These are phyloP conservation scores for Australoheros scitulus DNA, from an alignment of 2,113 vertebrate species.

Conservation along the genomic window DNA sequence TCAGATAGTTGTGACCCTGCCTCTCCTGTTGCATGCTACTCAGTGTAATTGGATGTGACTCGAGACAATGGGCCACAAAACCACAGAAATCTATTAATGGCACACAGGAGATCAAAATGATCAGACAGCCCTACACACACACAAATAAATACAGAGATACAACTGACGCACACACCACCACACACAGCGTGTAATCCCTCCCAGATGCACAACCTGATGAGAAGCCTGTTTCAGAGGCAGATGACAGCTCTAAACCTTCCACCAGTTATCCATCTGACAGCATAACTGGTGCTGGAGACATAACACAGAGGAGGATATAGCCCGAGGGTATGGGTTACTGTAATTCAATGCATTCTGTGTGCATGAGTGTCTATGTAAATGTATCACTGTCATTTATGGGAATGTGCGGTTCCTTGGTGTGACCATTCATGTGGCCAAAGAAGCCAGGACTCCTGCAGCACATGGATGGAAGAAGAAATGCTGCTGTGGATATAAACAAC, in stretches of 20 bases:
- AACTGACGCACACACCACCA: background rate
- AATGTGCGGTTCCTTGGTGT: slow-evolving; percentile 11
- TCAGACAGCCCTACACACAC: slow-evolving; percentile 8
- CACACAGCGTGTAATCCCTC: slow-evolving; percentile 35
- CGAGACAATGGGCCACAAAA: background rate
- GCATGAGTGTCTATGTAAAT: background rate
- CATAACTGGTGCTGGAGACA: slow-evolving; percentile 11
- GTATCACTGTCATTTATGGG: slow-evolving; percentile 6
- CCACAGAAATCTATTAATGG: slow-evolving; percentile 29
- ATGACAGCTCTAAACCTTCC: slow-evolving; percentile 2
- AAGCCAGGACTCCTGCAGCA: background rate
- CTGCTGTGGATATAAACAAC: background rate
- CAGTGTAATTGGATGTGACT: background rate
- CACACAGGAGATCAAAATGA: slow-evolving; percentile 28
- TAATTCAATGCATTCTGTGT: background rate
- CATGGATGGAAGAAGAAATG: background rate
- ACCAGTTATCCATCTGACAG: slow-evolving; percentile 1
- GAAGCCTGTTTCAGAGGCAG: slow-evolving; percentile 19
- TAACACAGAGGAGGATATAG: slow-evolving; percentile 2
- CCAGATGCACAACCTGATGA: slow-evolving; percentile 39
- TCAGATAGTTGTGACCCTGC: background rate
- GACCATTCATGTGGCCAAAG: background rate
- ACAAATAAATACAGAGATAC: background rate
- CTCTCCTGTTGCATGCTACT: slow-evolving; percentile 1
- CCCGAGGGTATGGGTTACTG: background rate